phyloP scores from a whole-genome alignment of 2,888 invertebrate genomes.

The Synergus japonicus region DNA sequence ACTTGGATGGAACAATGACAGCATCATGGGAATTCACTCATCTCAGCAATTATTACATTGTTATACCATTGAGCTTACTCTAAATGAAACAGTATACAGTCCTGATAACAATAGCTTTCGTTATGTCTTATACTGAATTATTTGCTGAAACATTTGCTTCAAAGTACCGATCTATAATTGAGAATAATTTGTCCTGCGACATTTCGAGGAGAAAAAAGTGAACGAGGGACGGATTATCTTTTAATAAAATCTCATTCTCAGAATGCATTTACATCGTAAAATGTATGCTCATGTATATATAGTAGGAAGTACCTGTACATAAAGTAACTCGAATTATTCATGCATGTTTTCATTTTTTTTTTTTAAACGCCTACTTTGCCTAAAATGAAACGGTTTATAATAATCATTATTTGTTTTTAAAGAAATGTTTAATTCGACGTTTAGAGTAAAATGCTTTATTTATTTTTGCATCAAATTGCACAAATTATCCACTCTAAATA shows the following conservation, averaged over 20 bases:
- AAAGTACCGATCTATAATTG: too few species aligned
- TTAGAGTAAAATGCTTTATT: too few species aligned
- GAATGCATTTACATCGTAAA: slow-evolving; percentile 3
- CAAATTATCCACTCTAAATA: too few species aligned
- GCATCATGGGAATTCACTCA: slow-evolving; percentile 44
- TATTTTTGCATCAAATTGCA: too few species aligned
- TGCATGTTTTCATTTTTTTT: background rate
- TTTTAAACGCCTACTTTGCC: background rate
- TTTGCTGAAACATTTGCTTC: too few species aligned
- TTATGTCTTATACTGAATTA: background rate
- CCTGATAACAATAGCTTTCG: background rate
- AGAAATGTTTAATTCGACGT: background rate
- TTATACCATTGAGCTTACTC: background rate
- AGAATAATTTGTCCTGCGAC: background rate
- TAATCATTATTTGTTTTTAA: background rate
- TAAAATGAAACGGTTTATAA: background rate
- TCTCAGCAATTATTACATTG: background rate
- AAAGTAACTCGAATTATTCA: background rate
- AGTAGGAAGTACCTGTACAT: background rate
- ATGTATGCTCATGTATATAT: background rate
- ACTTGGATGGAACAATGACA: slow-evolving; percentile 48
- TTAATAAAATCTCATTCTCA: slow-evolving; percentile 17
- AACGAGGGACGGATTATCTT: background rate
- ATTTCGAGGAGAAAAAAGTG: background rate
- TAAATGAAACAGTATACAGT: background rate